Evolutionary conservation across 2,113 vertebrate genomes (phyloP).

Genomic region (Eubucco bourcierii): DNA sequence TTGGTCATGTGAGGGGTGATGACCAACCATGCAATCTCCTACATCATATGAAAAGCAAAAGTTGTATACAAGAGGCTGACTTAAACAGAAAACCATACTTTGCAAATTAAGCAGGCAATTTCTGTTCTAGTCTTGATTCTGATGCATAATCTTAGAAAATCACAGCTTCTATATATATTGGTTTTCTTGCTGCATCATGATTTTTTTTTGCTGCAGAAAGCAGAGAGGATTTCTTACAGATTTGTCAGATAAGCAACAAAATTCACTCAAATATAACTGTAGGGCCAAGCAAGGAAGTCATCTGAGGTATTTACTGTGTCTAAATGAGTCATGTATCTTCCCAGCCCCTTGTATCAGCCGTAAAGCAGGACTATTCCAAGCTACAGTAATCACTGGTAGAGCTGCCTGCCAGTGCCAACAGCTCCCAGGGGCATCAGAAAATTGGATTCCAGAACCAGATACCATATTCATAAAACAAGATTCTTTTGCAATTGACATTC

Average conservation of each 20-base stretch:
- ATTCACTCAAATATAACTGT: neutral
- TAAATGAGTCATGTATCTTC: neutral
- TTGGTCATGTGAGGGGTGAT: neutral
- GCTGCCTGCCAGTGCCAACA: neutral
- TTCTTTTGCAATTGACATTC: neutral
- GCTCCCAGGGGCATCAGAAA: neutral
- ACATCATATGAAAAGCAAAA: neutral
- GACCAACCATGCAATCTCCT: neutral
- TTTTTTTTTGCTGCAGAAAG: neutral
- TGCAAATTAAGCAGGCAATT: neutral
- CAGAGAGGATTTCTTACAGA: neutral
- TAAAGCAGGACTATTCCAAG: neutral
- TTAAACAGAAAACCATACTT: neutral
- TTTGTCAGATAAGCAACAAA: neutral
- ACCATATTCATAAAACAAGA: neutral
- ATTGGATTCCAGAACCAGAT: neutral
- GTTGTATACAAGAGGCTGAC: neutral
- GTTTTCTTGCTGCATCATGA: neutral
- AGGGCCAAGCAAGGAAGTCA: neutral
- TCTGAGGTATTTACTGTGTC: neutral
- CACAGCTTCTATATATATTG: neutral
- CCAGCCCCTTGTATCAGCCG: neutral
- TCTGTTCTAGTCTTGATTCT: neutral
- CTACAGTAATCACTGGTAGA: neutral
- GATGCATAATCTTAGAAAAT: accelerated